A percentile compares a stretch with the other conserved stretches of the same genome.
These are phyloP conservation scores for Parnassius smintheus DNA, from an alignment of 2,888 invertebrate genomes.

Conservation along the genomic window DNA sequence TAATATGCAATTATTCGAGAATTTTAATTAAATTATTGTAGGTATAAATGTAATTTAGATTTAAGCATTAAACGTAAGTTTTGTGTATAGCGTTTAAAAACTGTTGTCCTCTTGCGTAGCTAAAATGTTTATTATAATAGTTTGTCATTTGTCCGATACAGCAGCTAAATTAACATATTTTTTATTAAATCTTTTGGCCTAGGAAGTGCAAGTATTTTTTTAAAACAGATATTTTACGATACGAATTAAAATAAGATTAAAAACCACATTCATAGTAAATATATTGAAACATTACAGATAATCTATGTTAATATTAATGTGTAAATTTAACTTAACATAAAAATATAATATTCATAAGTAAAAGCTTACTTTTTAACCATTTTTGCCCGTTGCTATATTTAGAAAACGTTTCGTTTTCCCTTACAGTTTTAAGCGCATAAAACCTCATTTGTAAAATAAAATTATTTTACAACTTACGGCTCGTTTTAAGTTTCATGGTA, in stretches of 20 bases:
- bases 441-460: too few relatives aligned
- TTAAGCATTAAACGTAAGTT: constrained; percentile 2
- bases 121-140: constrained; percentile 15
- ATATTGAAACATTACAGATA: too few relatives aligned
- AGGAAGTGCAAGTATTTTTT: constrained; percentile 43
- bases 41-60: constrained; percentile 1
- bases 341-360: too few relatives aligned
- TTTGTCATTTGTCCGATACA: constrained; percentile 35
- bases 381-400: too few relatives aligned
- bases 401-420: too few relatives aligned
- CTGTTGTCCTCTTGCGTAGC: constrained; percentile 27
- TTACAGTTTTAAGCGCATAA: too few relatives aligned
- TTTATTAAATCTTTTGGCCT: constrained; percentile 39
- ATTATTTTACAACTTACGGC: too few relatives aligned
- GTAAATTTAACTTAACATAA: too few relatives aligned
- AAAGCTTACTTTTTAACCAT: too few relatives aligned
- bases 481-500: too few relatives aligned
- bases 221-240: constrained; percentile 15
- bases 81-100: constrained; percentile 6
- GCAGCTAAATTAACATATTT: constrained; percentile 35
- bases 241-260: constrained; percentile 5
- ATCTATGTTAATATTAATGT: too few relatives aligned
- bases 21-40: constrained; percentile 12
- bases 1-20: constrained; percentile 6
- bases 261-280: too few relatives aligned